Evolutionary conservation across 2,797 vertebrate species (phyloP).

Genomic region (Heteromormyrus szaboi): DNA sequence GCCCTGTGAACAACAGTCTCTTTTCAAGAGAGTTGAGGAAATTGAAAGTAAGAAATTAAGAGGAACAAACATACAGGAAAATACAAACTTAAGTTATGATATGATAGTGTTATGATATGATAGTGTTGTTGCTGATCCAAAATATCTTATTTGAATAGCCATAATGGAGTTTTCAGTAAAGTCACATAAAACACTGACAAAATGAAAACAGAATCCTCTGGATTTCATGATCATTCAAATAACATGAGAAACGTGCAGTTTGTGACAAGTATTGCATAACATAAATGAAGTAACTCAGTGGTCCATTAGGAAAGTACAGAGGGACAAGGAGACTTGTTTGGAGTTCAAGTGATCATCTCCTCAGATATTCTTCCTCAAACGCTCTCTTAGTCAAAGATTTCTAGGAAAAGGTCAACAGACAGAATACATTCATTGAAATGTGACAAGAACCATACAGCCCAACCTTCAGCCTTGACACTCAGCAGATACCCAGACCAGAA

Average conservation of each 20-base stretch:
- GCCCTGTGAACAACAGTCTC: neutral
- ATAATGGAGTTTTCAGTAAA: neutral
- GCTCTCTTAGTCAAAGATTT: neutral
- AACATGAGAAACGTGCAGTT: neutral
- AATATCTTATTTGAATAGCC: neutral
- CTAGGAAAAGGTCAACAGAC: neutral
- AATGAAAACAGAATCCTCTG: neutral
- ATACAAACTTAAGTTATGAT: neutral
- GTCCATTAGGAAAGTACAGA: neutral
- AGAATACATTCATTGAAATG: neutral
- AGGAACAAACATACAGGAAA: neutral
- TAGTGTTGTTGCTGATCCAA: neutral
- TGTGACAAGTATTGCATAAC: neutral
- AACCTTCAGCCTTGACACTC: neutral
- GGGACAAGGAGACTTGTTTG: neutral
- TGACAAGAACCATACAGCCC: neutral
- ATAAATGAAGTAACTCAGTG: neutral
- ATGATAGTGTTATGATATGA: no score
- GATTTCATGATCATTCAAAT: neutral
- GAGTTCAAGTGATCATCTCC: neutral
- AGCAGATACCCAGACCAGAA: neutral
- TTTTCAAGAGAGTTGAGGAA: neutral
- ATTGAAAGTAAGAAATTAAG: neutral
- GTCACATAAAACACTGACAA: neutral
- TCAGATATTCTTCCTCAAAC: neutral